These are phyloP conservation scores for Leptopilina boulardi DNA, from an alignment of 1,140 invertebrate genomes.

Conservation along the genomic window DNA sequence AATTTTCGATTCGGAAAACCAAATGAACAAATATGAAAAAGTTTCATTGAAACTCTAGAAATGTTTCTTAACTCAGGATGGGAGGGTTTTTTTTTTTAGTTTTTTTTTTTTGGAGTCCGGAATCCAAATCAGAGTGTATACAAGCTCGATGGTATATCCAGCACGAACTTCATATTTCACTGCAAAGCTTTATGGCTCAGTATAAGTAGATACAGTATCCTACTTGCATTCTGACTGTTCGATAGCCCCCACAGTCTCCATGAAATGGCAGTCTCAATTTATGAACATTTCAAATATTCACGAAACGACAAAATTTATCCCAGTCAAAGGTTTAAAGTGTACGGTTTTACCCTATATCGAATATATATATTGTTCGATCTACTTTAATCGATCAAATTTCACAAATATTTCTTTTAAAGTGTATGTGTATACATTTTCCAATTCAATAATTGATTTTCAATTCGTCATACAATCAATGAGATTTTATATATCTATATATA, in stretches of 20 bases:
- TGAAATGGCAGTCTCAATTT: constrained; percentile 62
- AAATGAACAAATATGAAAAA: background rate
- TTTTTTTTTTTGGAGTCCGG: background rate
- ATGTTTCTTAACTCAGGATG: background rate
- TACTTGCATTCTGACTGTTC: constrained; percentile 50
- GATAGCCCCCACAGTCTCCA: constrained; percentile 54
- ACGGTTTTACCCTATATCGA: constrained; percentile 26
- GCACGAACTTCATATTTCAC: constrained; percentile 54
- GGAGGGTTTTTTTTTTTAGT: too few relatives aligned
- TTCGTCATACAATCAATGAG: too few relatives aligned
- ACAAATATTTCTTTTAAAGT: background rate
- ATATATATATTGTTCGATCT: background rate
- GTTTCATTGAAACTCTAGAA: background rate
- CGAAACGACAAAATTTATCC: constrained; percentile 58
- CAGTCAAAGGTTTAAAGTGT: constrained; percentile 40
- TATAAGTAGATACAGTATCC: constrained; percentile 53
- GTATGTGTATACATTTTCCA: too few relatives aligned
- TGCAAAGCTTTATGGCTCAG: constrained; percentile 51
- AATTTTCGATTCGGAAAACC: background rate
- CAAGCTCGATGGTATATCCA: constrained; percentile 19
- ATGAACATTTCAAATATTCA: constrained; percentile 57
- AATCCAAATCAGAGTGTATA: constrained; percentile 26
- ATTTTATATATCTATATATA: too few relatives aligned
- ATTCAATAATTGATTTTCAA: background rate
- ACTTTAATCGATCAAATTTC: constrained; percentile 14